These are phyloP conservation scores for Chlorops oryzae DNA, from an alignment of 1,140 invertebrate genomes.

Conservation along the genomic window DNA sequence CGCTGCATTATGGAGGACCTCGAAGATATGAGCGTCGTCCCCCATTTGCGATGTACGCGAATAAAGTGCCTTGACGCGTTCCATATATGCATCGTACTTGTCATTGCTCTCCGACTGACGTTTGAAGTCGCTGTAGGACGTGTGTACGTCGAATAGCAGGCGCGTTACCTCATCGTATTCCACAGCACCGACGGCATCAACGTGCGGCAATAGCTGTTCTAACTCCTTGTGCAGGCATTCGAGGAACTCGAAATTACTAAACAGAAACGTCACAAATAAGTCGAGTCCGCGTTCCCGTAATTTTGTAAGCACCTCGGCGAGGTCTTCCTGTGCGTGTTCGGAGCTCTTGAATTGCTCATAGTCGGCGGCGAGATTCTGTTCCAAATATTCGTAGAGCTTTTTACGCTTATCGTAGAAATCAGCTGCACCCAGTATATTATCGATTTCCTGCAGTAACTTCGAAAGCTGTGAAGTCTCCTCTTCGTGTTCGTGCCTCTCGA, in stretches of 20 bases:
- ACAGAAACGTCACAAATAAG: slow-evolving; percentile 36
- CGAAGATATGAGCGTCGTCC: slow-evolving; percentile 31
- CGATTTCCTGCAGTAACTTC: slow-evolving; percentile 20
- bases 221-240: slow-evolving; percentile 33
- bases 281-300: slow-evolving; percentile 33
- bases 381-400: slow-evolving; percentile 29
- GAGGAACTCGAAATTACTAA: slow-evolving; percentile 41
- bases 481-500: slow-evolving; percentile 23
- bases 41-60: slow-evolving; percentile 5
- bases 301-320: slow-evolving; percentile 24
- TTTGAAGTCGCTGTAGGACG: slow-evolving; percentile 33
- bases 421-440: slow-evolving; percentile 22
- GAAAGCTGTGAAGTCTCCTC: slow-evolving; percentile 13
- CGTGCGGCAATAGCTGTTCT: slow-evolving; percentile 24
- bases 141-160: slow-evolving; percentile 30
- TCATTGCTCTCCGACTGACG: slow-evolving; percentile 31
- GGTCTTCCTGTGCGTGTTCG: slow-evolving; percentile 16
- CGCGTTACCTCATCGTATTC: background rate
- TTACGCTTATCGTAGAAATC: slow-evolving; percentile 40
- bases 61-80: slow-evolving; percentile 20
- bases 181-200: slow-evolving; percentile 20
- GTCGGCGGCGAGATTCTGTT: slow-evolving; percentile 21
- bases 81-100: slow-evolving; percentile 32
- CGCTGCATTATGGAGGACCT: slow-evolving; percentile 32
- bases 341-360: slow-evolving; percentile 20